Base-by-base conservation (phyloP, 1,140 invertebrate genomes). In the Drosophila aff. region DNA sequence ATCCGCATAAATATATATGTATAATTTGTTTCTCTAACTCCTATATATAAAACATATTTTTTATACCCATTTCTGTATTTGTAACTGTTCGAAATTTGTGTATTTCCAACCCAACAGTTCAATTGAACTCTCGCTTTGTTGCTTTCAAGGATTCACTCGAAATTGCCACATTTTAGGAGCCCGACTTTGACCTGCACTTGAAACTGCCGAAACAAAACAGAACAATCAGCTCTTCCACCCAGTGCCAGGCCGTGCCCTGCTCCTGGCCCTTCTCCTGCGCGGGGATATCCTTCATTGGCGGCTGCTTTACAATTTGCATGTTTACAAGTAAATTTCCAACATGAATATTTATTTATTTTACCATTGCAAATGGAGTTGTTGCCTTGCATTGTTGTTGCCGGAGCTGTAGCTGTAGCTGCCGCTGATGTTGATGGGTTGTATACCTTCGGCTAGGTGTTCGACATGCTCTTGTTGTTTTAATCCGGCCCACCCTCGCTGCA, bases 301-400 rank as follows among this genome's bases (percentile, higher is more conserved):
- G 68, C 71, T 73, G 71, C 71, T 58, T 73, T 58, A 52, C 71
- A 81, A 81, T 59, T 71, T 76, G 68, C 79, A 76, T 81, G 79
- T 81, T 81, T 81, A 71, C 79, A 71, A 76, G 79, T 63, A 76
- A 71, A 77, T 69, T 78, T 63, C 41, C 58, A 53, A 49, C 69
- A 71, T 75, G 63, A 78, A 83, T 83, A 79, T 83, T 80, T 80
- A 69, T 76, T 68, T 76, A 72, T 82, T 81, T 62, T 64, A 44
- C 64, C 75, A 78, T 78, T 78, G 64, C 50, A 77, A 76, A 61
- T 47, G 75, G 53, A 76, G 75, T 68, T 67, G 73, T 53, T 60
- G 33, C 40, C 8, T 11, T 44, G 52, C 31, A 47, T 75, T 76
- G 71, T 74, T 76, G 49, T 57, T 11, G 36, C 36, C 33, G 33